A percentile compares a stretch with the other conserved stretches of the same genome.
Evolutionary conservation across 2,888 invertebrate species (phyloP).

Genomic region (Ophion costatus): DNA sequence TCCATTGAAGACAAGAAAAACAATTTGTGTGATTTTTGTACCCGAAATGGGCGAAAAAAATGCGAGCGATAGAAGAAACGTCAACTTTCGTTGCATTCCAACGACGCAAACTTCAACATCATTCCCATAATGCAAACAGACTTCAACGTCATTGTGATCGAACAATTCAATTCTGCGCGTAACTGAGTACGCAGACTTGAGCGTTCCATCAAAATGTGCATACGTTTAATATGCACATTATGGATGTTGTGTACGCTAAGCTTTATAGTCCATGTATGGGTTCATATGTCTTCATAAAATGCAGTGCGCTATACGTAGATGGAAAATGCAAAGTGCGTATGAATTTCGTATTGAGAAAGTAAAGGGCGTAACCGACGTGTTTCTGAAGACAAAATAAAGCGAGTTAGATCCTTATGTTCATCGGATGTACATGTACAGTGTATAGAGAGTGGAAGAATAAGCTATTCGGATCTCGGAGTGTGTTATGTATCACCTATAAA

Average conservation of each 20-base stretch:
- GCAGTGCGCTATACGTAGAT: background rate
- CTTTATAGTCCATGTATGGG: background rate
- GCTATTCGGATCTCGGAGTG: constrained; percentile 42
- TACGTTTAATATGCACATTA: background rate
- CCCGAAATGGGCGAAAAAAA: too few relatives aligned
- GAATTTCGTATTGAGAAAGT: background rate
- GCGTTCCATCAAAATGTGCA: background rate
- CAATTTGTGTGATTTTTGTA: too few relatives aligned
- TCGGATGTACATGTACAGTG: background rate
- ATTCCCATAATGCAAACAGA: background rate
- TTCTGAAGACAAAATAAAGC: background rate
- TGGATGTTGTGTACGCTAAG: background rate
- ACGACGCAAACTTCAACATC: too few relatives aligned
- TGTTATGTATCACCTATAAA: constrained; percentile 56
- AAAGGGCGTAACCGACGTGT: background rate
- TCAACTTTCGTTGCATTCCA: too few relatives aligned
- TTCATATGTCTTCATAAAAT: constrained; percentile 16
- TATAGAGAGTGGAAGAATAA: constrained; percentile 33
- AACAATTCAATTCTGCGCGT: too few relatives aligned
- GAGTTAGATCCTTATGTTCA: constrained; percentile 11
- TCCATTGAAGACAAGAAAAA: too few relatives aligned
- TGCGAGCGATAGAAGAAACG: too few relatives aligned
- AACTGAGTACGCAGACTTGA: background rate
- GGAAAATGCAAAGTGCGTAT: background rate
- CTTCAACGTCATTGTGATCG: too few relatives aligned